phyloP scores from a whole-genome alignment of 2,888 invertebrate species.

The Tyria jacobaeae region DNA sequence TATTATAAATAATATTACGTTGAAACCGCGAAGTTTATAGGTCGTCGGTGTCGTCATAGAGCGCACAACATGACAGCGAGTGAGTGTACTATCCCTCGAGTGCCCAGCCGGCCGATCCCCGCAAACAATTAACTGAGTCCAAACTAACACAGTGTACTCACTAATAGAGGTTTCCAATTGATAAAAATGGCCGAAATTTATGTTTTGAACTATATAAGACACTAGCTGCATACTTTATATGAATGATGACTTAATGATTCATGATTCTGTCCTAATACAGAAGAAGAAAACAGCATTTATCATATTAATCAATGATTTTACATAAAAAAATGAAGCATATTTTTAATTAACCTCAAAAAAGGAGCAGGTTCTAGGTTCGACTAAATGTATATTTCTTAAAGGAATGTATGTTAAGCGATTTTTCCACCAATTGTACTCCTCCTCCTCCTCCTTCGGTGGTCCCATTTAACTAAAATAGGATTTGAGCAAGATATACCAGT shows the following conservation, averaged over 20 bases:
- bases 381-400: too few relatives aligned
- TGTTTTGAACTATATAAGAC: background rate
- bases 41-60: slow-evolving; percentile 42
- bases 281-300: too few relatives aligned
- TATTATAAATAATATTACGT: slow-evolving; percentile 19
- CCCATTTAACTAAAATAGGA: too few relatives aligned
- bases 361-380: too few relatives aligned
- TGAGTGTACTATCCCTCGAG: slow-evolving; percentile 52
- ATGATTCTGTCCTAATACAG: background rate
- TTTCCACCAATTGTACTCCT: too few relatives aligned
- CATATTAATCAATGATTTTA: too few relatives aligned
- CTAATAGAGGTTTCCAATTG: slow-evolving; percentile 43
- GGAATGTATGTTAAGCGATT: too few relatives aligned
- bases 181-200: slow-evolving; percentile 23
- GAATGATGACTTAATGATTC: background rate
- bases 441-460: too few relatives aligned
- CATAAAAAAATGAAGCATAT: too few relatives aligned
- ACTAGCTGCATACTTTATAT: background rate
- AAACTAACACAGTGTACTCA: slow-evolving; percentile 47
- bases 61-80: slow-evolving; percentile 44
- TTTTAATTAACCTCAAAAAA: too few relatives aligned
- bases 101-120: slow-evolving; percentile 49
- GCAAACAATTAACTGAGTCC: slow-evolving; percentile 64
- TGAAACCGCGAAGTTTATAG: slow-evolving; percentile 40
- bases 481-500: too few relatives aligned